A percentile compares a stretch with the other conserved stretches of the same genome.
Conservation (phyloP, 2,113 vertebrate genomes). For the Cinclus mexicanus region DNA sequence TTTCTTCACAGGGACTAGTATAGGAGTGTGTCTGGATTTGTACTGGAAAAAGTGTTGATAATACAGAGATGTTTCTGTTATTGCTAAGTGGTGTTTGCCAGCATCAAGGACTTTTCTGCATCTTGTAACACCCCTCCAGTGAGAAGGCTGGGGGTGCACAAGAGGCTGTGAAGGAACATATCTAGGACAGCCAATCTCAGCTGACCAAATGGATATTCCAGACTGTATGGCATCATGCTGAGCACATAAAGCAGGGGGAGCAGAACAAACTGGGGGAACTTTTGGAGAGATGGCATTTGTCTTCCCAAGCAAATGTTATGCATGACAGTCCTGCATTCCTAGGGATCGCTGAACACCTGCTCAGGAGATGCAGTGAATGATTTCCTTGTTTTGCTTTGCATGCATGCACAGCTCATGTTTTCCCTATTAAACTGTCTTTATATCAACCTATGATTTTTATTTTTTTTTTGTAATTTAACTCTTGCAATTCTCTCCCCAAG, state of each 20-base stretch:
- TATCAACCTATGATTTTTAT: not conserved
- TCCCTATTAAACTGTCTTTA: not conserved
- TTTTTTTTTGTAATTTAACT: not conserved
- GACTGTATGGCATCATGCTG: not conserved
- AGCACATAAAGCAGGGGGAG: rapidly evolving
- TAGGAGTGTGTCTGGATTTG: not conserved
- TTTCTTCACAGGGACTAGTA: not conserved
- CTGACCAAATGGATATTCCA: not conserved
- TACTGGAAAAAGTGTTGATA: not conserved
- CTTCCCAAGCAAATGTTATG: not conserved
- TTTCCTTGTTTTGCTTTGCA: not conserved
- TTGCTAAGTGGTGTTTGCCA: not conserved
- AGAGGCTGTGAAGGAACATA: not conserved
- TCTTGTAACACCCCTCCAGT: not conserved
- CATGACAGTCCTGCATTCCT: not conserved
- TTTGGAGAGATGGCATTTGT: not conserved
- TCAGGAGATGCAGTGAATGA: not conserved
- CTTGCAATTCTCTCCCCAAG: not conserved
- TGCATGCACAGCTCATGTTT: not conserved
- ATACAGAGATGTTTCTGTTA: not conserved
- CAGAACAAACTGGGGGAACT: not conserved
- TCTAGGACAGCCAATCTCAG: not conserved
- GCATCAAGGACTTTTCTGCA: not conserved
- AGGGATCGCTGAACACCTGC: not conserved
- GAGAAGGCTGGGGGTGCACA: not conserved